Evolutionary conservation across 2,888 invertebrate species (phyloP), one percentile per base, ranked within the genome.

Genomic region (Parnassius orleans): DNA sequence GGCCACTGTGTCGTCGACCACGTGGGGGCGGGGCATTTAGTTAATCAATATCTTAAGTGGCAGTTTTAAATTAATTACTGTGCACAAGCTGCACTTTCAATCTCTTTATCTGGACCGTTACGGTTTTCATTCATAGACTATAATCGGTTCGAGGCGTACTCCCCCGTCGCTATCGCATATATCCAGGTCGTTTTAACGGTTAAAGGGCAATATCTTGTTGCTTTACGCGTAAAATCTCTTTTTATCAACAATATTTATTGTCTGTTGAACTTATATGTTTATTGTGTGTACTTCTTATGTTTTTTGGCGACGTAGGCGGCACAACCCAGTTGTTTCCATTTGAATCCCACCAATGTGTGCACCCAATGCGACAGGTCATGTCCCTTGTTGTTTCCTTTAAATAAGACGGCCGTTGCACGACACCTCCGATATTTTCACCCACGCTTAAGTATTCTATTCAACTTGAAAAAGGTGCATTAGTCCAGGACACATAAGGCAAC

Each of bases 221-320:
- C 83, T 76, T 78, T 80, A 80, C 80, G 71, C 81, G 81, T 84
- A 83, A 84, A 84, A 80, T 80, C 61, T 63, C 81, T 78, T 67
- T 84, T 88, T 90, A 90, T 90, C 90, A 78, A 75, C 71, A 72
- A 86, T 84, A 84, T 90, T 89, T 90, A 90, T 90, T 88, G 87
- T 77, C 76, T 76, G 74, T 79, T 81, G 79, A 80, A 84, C 83
- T 80, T 81, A 77, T 78, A 77, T 83, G 88, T 88, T 88, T 86
- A 84, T 87, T 73, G 66, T 72, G 70, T 73, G 76, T 70, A 74
- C 73, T 70, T 65, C 79, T 81, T 83, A 81, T 81, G 82, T 84
- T 83, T 83, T 76, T 75, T 70, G 69, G 79, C 79, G 80, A 81
- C 82, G 90, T 90, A 86, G 90, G 89, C 87, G 90, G 86, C 80